These are phyloP conservation scores for Sarcophaga peregrina DNA, from an alignment of 1,140 invertebrate genomes.

Conservation along the genomic window DNA sequence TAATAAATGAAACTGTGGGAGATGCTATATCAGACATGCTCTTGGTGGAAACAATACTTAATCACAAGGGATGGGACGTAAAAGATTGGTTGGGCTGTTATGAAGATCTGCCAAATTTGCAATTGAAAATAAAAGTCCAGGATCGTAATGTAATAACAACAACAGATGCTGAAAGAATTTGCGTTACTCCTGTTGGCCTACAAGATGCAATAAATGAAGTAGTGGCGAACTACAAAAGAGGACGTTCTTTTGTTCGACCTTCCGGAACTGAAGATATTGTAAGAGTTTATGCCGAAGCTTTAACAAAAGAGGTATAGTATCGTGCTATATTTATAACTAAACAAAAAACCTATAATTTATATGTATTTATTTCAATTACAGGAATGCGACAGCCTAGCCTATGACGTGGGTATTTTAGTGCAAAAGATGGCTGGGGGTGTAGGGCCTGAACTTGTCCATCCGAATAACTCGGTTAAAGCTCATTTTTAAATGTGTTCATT, in stretches of 20 bases:
- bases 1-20: constrained; percentile 96
- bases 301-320: constrained; percentile 72
- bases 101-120: constrained; percentile 86
- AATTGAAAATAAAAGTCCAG: constrained; percentile 88
- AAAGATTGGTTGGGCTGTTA: constrained; percentile 79
- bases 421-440: constrained; percentile 82
- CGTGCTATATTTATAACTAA: not conserved
- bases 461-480: constrained; percentile 54
- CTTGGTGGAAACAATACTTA: constrained; percentile 90
- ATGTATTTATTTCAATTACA: constrained; percentile 55
- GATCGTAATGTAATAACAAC: constrained; percentile 88
- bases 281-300: constrained; percentile 94
- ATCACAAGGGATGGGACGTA: constrained; percentile 81
- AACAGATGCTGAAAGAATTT: constrained; percentile 85
- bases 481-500: constrained; percentile 53
- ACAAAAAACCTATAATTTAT: constrained; percentile 20
- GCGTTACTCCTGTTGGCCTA: constrained; percentile 82
- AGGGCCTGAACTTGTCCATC: constrained; percentile 68
- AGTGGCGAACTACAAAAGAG: constrained; percentile 76
- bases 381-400: constrained; percentile 78
- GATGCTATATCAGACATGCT: constrained; percentile 97
- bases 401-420: constrained; percentile 80
- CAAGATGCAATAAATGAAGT: constrained; percentile 84
- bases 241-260: constrained; percentile 90
- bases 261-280: constrained; percentile 98